phyloP scores from a whole-genome alignment of 2,888 invertebrate genomes.

The Lamellibrachia satsuma region DNA sequence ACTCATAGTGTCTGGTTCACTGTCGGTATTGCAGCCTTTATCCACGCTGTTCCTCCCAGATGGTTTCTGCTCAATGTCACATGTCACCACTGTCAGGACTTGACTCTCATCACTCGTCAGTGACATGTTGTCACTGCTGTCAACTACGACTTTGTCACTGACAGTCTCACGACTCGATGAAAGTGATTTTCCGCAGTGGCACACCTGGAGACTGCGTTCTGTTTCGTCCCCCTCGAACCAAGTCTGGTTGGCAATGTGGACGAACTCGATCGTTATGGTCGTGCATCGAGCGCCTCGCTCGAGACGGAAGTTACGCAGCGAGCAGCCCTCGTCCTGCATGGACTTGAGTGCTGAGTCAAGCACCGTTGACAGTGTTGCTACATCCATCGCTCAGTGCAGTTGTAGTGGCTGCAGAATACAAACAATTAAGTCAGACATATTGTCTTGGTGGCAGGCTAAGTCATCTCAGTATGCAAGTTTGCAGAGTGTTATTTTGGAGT shows the following conservation, averaged over 20 bases:
- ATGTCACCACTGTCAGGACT: background rate
- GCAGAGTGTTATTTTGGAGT: no score
- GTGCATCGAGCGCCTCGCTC: background rate
- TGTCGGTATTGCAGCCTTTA: conserved; percentile 4
- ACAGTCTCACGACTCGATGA: background rate
- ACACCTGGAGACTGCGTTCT: background rate
- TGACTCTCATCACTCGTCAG: background rate
- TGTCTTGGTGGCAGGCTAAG: no score
- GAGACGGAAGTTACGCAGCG: background rate
- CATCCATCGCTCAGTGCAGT: background rate
- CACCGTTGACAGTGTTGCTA: background rate
- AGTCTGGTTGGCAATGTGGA: background rate
- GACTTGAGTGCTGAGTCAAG: background rate
- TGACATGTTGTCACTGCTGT: background rate
- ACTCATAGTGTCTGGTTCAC: background rate
- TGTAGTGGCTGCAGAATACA: background rate
- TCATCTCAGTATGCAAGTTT: no score
- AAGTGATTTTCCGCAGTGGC: background rate
- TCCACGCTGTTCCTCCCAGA: background rate
- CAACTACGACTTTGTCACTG: background rate
- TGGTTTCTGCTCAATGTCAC: background rate
- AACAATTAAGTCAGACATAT: background rate
- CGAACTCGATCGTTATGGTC: background rate
- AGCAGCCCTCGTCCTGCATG: background rate
- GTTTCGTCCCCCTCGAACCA: background rate